Evolutionary conservation across 2,888 invertebrate genomes (phyloP).

Genomic region (Aleiodes leptofemur): DNA sequence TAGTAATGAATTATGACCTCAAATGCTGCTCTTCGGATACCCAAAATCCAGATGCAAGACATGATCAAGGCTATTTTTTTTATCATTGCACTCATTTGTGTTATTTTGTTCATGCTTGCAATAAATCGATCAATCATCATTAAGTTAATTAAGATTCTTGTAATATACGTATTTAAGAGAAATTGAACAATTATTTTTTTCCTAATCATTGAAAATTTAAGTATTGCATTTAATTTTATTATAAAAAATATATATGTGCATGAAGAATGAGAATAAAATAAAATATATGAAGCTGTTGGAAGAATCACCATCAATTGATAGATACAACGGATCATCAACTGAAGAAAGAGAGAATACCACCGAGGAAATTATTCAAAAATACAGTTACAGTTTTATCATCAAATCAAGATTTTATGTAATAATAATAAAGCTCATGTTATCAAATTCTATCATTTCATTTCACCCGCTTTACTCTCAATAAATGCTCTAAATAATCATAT

Average conservation of each 20-base stretch:
- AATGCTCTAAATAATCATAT: background rate
- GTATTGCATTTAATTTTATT: no score
- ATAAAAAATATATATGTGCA: no score
- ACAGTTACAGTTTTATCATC: background rate
- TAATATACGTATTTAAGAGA: background rate
- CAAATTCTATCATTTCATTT: slow-evolving; percentile 52
- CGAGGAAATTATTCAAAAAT: background rate
- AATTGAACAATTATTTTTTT: background rate
- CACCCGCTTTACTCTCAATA: slow-evolving; percentile 40
- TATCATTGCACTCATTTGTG: background rate
- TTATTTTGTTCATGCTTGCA: background rate
- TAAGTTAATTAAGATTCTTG: background rate
- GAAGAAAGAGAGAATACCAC: no score
- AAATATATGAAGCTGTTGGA: background rate
- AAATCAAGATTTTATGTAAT: slow-evolving; percentile 48
- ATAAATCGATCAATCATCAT: background rate
- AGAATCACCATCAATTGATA: slow-evolving; percentile 1
- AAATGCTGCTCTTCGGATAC: no score
- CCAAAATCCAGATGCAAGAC: no score
- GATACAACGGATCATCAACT: background rate
- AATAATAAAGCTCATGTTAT: slow-evolving; percentile 51
- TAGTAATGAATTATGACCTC: no score
- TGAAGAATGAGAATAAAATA: no score
- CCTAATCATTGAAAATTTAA: no score
- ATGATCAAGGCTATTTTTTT: no score